Evolutionary conservation across 2,797 vertebrate genomes (phyloP).

Genomic region (Acanthis flammea): DNA sequence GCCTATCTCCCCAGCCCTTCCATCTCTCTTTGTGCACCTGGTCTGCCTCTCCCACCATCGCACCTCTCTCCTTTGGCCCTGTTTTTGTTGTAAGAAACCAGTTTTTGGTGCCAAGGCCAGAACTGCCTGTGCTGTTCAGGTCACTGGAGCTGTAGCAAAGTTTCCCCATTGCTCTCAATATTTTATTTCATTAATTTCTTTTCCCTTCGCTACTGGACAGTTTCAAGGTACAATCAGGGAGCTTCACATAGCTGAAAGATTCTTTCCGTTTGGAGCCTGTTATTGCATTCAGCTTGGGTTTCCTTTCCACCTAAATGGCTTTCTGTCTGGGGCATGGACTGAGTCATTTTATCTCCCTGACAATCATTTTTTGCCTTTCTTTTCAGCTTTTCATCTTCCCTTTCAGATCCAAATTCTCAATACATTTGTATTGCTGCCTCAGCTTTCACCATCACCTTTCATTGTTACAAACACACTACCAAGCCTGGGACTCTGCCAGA

Average conservation of each 20-base stretch:
- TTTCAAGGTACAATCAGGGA: not conserved
- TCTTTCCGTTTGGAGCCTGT: not conserved
- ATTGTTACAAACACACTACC: not conserved
- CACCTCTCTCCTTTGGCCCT: not conserved
- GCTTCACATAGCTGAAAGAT: not conserved
- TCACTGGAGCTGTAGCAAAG: not conserved
- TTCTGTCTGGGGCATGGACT: not conserved
- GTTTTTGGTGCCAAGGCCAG: not conserved
- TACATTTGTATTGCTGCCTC: not conserved
- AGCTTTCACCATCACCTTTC: not conserved
- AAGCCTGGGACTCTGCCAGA: not conserved
- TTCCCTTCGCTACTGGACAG: not conserved
- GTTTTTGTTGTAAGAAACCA: not conserved
- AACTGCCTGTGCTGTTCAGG: not conserved
- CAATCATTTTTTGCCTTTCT: not conserved
- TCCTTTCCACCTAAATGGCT: not conserved
- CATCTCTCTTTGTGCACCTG: fast-evolving
- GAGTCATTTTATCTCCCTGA: not conserved
- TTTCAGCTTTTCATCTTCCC: not conserved
- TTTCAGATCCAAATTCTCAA: not conserved
- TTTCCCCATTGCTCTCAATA: not conserved
- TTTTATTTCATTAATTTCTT: not conserved
- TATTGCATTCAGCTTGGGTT: fast-evolving
- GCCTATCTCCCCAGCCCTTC: not conserved
- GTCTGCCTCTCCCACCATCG: not conserved